Evolutionary conservation across 2,888 invertebrate species (phyloP), one percentile per base, ranked within the genome.

Genomic region (Cheilosia soror): DNA sequence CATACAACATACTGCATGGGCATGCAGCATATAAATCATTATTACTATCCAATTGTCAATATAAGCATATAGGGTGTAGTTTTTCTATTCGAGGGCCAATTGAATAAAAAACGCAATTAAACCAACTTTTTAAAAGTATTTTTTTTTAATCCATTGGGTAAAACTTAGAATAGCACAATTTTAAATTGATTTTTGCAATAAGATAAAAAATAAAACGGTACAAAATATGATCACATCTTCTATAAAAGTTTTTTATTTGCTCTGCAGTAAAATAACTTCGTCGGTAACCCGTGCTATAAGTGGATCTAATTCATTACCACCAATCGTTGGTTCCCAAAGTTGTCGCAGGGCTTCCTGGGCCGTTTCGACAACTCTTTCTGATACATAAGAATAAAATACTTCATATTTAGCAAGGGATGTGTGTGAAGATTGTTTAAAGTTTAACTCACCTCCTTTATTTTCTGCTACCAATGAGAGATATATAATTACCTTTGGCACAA

Each of bases 401-500:
- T 3, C 11, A 9, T 9, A 37, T 11, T 37, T 11, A 37, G 37
- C 37, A 37, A 11, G 33, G 6, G 11, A 11, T 11, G 11, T 4
- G 11, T 37, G 37, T 11, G 4, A 11, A 4, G 15, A 15, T 31
- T 31, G 1, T 15, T 6, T n/a, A n/a, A 9, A n/a, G 51, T n/a
- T 57, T 9, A 55, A 37, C 57, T 65, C 27, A 76, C 75, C 75
- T n/a, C 25, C 20, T 13, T 37, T 53, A 77, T 82, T 13, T 1
- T 86, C 88, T 57, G 85, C 89, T 57, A 37, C 91, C 69, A 92
- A 83, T 1, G 93, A 92, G 13, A 93, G 88, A 87, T 93, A 92
- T 53, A 93, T 93, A 25, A 93, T 89, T 5, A 91, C 92, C 75
- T 91, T 90, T 25, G 89, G 81, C 0, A 92, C 90, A 25, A 93